Base-by-base conservation (phyloP, 1,140 invertebrate genomes). In the Drosophila yakuba region DNA sequence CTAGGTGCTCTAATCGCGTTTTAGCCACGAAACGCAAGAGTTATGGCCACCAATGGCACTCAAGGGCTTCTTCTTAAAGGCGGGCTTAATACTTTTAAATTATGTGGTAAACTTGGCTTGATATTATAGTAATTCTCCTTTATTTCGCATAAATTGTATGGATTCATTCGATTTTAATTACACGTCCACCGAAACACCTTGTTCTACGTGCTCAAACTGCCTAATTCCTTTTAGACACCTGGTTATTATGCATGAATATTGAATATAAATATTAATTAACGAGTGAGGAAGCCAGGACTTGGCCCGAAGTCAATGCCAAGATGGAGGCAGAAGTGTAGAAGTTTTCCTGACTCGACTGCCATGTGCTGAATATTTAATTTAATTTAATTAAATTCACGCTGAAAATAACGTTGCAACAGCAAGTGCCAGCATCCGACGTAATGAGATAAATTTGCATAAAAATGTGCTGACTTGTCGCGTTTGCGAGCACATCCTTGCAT, bases 371-470 rank as follows among this genome's bases (percentile, higher is more conserved):
- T 88, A 90, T 84, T 66, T 90, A 90, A 90, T 76, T 74, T 71
- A 54, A 59, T 89, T 89, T 89, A 89, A 89, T 89, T 89, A 89
- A 89, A 89, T 89, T 89, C 85, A 72, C 84, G 80, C 61, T 69
- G 80, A 89, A 89, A 89, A 89, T 89, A 89, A 84, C 84, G 89
- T 89, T 80, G 85, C 60, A 63, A 68, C 57, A 78, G 67, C 57
- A 78, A 74, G 57, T 61, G 48, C 44, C 69, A 36, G 28, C 55
- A 28, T 10, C 1, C 44, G 4, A 12, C 58, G 84, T 89, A 88
- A 88, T 89, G 85, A 89, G 77, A 89, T 75, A 84, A 80, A 89
- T 89, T 89, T 89, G 84, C 84, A 89, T 89, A 89, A 89, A 89
- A 80, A 90, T 89, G 64, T 66, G 51, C 63, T 71, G 73, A 45